Evolutionary conservation across 2,888 invertebrate genomes (phyloP), one percentile per base, ranked within the genome.

Genomic region (Lepetodrilus schrolli): DNA sequence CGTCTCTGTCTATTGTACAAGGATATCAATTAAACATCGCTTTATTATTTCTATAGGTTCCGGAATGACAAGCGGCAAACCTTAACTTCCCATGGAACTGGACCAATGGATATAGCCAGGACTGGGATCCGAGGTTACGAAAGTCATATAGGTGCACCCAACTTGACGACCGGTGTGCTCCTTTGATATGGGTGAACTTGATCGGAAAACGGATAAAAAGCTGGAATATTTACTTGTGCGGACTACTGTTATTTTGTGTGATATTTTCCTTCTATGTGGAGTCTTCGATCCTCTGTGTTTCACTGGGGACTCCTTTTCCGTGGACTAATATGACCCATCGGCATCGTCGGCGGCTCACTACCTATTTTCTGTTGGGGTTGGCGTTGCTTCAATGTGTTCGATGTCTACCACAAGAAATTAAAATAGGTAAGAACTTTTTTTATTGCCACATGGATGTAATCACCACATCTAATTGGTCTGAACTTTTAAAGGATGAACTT

Each of bases 321-420:
- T 51, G 66, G 70, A 43, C 30, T 69, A 78, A 66, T 34, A 82
- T 82, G 80, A 82, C 80, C 72, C 78, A 78, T 66, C 77, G 78
- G 20, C 81, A 81, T 51, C 71, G 81, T 76, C 79, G 79, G 65
- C 73, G 81, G 20, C 58, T 79, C 75, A 75, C 79, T 34, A 78
- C 81, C 23, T 73, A 74, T 72, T 77, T 75, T 70, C 74, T 81
- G 5, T 73, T 82, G 49, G 77, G 78, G 26, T 73, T 82, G 70
- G 66, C 79, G 7, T 21, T 81, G 20, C 74, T 82, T 8, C 82
- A 81, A 72, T 79, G 78, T 58, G 78, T 76, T 20, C 74, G 74
- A 26, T 78, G 79, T 49, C 68, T 80, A 58, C 79, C 80, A 30
- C 78, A 80, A 47, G 66, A 78, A 17, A 74, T 80, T 66, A 79